A percentile compares a stretch with the other conserved stretches of the same genome.
These are phyloP conservation scores for Rynchops niger DNA, from an alignment of 2,113 vertebrate species.

Conservation along the genomic window DNA sequence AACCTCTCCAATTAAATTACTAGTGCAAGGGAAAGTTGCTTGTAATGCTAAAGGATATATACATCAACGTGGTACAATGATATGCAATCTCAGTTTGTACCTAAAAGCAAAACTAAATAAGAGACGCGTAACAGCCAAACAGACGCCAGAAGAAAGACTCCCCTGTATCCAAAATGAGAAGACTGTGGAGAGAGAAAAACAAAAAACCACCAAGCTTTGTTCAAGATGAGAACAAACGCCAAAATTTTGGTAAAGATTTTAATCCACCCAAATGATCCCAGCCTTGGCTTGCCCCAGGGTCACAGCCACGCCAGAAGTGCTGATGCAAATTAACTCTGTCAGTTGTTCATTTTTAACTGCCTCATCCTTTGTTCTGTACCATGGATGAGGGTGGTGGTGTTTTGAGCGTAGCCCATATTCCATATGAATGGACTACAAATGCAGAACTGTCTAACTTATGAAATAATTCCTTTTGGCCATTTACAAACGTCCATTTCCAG, in stretches of 20 bases:
- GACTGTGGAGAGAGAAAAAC: background rate
- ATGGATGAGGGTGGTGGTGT: background rate
- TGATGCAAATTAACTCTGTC: slow-evolving; percentile 52
- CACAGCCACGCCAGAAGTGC: background rate
- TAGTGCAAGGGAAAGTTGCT: background rate
- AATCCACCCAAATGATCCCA: slow-evolving; percentile 20
- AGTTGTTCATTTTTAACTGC: slow-evolving; percentile 55
- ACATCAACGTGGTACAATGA: background rate
- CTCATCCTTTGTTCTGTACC: slow-evolving; percentile 18
- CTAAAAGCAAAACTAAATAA: background rate
- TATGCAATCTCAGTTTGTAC: background rate
- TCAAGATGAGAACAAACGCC: background rate
- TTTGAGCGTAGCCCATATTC: background rate
- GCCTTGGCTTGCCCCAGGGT: background rate
- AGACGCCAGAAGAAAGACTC: background rate
- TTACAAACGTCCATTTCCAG: background rate
- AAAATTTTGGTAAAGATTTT: slow-evolving; percentile 15
- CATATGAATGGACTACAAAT: background rate
- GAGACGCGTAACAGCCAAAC: background rate
- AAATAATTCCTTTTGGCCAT: slow-evolving; percentile 1
- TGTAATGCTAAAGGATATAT: background rate
- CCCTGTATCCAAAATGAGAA: background rate
- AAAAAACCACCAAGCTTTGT: background rate
- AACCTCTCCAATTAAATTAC: background rate
- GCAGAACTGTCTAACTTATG: background rate